phyloP scores from a whole-genome alignment of 2,888 invertebrate genomes.

The Acanthoscelides obtectus region DNA sequence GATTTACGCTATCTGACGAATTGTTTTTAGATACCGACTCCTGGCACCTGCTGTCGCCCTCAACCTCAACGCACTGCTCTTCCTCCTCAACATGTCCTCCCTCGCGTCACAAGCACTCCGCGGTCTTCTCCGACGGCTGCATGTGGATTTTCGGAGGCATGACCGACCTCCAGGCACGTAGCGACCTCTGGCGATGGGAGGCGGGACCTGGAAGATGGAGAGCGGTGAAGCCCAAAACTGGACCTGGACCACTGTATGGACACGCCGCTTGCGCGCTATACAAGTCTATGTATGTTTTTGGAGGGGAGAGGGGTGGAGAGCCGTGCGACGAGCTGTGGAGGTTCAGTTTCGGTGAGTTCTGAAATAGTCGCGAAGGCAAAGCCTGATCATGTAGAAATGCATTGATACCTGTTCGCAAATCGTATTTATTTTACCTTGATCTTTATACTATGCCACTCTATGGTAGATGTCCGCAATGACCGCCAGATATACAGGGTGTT shows the following conservation, averaged over 20 bases:
- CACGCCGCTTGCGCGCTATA: constrained; percentile 76
- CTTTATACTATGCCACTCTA: too few species aligned
- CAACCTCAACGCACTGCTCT: constrained; percentile 40
- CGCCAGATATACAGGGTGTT: too few species aligned
- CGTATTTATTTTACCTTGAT: too few species aligned
- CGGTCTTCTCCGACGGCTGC: constrained; percentile 68
- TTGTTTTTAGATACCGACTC: constrained; percentile 67
- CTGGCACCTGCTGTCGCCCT: constrained; percentile 63
- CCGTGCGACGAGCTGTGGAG: constrained; percentile 76
- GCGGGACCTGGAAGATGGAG: constrained; percentile 57
- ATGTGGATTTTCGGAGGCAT: constrained; percentile 89
- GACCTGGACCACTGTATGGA: constrained; percentile 69
- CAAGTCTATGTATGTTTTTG: constrained; percentile 74
- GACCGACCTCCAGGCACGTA: constrained; percentile 67
- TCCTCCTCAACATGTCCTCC: constrained; percentile 53
- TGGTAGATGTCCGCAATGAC: too few species aligned
- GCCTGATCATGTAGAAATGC: too few species aligned
- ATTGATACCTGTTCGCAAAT: too few species aligned
- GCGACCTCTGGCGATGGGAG: constrained; percentile 41
- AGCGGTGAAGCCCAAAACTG: constrained; percentile 56
- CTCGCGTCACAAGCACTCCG: constrained; percentile 80
- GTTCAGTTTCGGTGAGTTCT: constrained; percentile 74
- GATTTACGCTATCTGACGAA: too few species aligned
- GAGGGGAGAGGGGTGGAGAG: constrained; percentile 69
- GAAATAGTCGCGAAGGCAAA: too few species aligned